Evolutionary conservation across 2,888 invertebrate genomes (phyloP).

Genomic region (Thera obeliscata): DNA sequence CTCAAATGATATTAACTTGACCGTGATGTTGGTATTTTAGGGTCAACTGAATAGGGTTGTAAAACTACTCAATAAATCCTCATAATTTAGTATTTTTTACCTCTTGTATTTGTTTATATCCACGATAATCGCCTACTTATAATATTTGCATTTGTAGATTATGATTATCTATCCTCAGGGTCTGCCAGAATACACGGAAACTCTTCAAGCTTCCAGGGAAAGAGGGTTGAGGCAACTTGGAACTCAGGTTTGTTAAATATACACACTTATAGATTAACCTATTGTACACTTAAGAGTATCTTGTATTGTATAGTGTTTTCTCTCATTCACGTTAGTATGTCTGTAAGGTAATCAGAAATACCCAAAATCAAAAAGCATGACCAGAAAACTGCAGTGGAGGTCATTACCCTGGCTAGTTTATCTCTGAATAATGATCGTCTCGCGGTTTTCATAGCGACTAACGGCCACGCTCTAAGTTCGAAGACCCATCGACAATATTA

Average conservation of each 20-base stretch:
- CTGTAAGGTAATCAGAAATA: no score
- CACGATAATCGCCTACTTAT: neutral
- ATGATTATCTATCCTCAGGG: conserved; percentile 46
- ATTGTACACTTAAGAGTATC: no score
- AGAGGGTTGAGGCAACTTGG: conserved; percentile 65
- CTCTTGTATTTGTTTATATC: neutral
- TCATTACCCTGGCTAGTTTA: neutral
- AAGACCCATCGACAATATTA: neutral
- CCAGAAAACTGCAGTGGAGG: neutral
- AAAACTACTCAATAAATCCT: no score
- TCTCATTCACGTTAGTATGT: neutral
- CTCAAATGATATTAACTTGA: no score
- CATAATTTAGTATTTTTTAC: no score
- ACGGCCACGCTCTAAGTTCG: neutral
- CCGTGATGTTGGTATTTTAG: no score
- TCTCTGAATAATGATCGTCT: neutral
- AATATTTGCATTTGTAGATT: neutral
- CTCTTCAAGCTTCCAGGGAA: conserved; percentile 57
- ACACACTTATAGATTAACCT: no score
- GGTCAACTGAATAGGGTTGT: no score
- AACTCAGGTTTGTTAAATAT: conserved; percentile 54
- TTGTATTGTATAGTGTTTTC: no score
- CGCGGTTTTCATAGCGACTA: neutral
- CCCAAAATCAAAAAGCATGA: neutral
- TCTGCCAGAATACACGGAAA: conserved; percentile 71